Percentiles rank a stretch among this genome's conserved stretches.
Evolutionary conservation across 1,140 invertebrate genomes (phyloP).

Genomic region (Telenomus remus): DNA sequence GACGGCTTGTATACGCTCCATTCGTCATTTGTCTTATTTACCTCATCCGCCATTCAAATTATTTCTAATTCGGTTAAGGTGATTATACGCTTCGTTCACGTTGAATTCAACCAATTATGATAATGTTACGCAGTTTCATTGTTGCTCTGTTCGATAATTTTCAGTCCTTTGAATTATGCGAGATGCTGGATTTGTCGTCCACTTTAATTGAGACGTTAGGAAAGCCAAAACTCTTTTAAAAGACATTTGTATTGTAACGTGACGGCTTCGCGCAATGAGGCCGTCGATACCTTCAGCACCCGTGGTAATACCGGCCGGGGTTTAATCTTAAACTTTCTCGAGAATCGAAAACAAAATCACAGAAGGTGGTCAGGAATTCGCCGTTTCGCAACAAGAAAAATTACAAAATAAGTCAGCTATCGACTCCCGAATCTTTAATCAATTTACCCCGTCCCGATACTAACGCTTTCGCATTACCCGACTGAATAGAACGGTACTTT

Average conservation of each 20-base stretch:
- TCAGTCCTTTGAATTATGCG: slow-evolving; percentile 16
- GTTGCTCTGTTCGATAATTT: slow-evolving; percentile 22
- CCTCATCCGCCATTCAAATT: slow-evolving; percentile 48
- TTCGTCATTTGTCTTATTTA: slow-evolving; percentile 51
- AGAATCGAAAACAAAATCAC: too few relatives aligned
- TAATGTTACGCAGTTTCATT: slow-evolving; percentile 33
- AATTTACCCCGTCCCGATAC: too few relatives aligned
- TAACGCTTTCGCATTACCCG: too few relatives aligned
- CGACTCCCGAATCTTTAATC: too few relatives aligned
- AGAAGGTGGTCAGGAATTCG: too few relatives aligned
- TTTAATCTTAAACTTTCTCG: too few relatives aligned
- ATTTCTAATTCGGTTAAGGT: slow-evolving; percentile 43
- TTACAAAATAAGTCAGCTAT: too few relatives aligned
- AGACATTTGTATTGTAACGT: slow-evolving; percentile 38
- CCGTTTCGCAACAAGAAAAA: too few relatives aligned
- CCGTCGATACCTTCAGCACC: too few relatives aligned
- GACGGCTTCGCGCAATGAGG: slow-evolving; percentile 28
- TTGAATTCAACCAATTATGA: slow-evolving; percentile 40
- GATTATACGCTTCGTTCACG: slow-evolving; percentile 26
- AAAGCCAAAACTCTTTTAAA: slow-evolving; percentile 21
- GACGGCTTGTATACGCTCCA: slow-evolving; percentile 20
- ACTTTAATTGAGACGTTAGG: slow-evolving; percentile 44
- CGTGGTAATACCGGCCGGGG: too few relatives aligned
- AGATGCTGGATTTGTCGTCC: slow-evolving; percentile 19
- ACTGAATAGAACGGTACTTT: too few relatives aligned